These are phyloP conservation scores for Vanessa cardui DNA, from an alignment of 2,888 invertebrate genomes.

Conservation along the genomic window DNA sequence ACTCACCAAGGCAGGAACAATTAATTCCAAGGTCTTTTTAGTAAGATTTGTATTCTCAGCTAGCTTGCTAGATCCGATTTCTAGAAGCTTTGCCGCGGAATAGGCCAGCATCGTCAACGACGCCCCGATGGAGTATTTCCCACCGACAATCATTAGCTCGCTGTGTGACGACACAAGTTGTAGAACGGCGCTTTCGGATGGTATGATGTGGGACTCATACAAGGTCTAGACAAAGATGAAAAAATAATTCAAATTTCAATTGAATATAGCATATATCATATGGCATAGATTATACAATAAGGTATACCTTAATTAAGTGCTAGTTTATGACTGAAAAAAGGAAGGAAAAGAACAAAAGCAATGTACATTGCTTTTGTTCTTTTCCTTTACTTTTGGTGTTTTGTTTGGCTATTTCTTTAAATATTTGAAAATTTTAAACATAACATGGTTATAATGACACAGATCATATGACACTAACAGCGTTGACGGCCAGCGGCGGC, in stretches of 20 bases:
- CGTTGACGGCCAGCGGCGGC: constrained; percentile 61
- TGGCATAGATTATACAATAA: no score
- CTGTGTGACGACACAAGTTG: constrained; percentile 84
- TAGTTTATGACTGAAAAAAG: no score
- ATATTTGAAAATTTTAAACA: background rate
- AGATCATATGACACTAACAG: constrained; percentile 47
- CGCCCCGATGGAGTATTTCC: constrained; percentile 68
- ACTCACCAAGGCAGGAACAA: constrained; percentile 88
- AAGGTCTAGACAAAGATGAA: constrained; percentile 79
- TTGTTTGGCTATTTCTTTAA: no score
- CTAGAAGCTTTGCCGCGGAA: constrained; percentile 72
- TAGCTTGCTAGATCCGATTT: constrained; percentile 66
- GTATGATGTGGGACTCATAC: constrained; percentile 90
- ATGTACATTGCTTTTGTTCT: background rate
- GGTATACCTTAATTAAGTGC: no score
- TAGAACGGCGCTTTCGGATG: constrained; percentile 92
- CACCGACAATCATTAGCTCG: constrained; percentile 69
- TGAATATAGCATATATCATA: no score
- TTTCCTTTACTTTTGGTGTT: no score
- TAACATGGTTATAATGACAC: background rate
- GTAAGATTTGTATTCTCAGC: constrained; percentile 84
- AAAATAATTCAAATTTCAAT: background rate
- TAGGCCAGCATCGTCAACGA: constrained; percentile 75
- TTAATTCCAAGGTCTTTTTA: constrained; percentile 85
- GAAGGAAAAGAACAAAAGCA: background rate